Evolutionary conservation across 2,888 invertebrate genomes (phyloP).

Genomic region (Agrotis ipsilon): DNA sequence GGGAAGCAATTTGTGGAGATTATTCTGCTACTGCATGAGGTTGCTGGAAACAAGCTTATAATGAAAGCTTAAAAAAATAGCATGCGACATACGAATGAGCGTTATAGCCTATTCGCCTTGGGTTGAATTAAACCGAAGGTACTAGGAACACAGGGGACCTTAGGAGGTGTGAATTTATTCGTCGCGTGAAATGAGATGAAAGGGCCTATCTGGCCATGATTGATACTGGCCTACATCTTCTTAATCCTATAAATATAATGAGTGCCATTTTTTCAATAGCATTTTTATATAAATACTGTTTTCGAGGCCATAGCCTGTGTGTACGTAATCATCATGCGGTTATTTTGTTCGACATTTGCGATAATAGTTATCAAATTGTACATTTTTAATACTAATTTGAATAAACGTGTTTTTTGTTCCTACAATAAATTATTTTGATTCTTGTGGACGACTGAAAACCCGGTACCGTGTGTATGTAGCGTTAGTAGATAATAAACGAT

Average conservation of each 20-base stretch:
- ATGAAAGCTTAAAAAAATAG: conserved; percentile 44
- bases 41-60: conserved; percentile 52
- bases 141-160: conserved; percentile 40
- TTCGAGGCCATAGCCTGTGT: conserved; percentile 31
- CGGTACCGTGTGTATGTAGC: conserved; percentile 81
- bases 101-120: conserved; percentile 51
- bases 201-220: conserved; percentile 15
- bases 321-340: conserved; percentile 77
- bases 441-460: conserved; percentile 76
- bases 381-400: conserved; percentile 67
- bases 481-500: conserved; percentile 78
- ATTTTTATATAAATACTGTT: conserved; percentile 29
- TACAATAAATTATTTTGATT: conserved; percentile 72
- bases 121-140: conserved; percentile 26
- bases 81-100: conserved; percentile 61
- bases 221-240: conserved; percentile 20
- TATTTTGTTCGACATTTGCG: conserved; percentile 69
- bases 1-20: conserved; percentile 58
- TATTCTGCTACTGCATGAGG: conserved; percentile 52
- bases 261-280: conserved; percentile 32
- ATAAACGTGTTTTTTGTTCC: conserved; percentile 61
- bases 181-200: conserved; percentile 29
- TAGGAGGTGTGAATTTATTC: conserved; percentile 23
- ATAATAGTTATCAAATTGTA: conserved; percentile 46
- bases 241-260: conserved; percentile 31